Percentiles rank a stretch among this genome's conserved stretches.
These are phyloP conservation scores for Ceriagrion tenellum DNA, from an alignment of 2,888 invertebrate species.

Conservation along the genomic window DNA sequence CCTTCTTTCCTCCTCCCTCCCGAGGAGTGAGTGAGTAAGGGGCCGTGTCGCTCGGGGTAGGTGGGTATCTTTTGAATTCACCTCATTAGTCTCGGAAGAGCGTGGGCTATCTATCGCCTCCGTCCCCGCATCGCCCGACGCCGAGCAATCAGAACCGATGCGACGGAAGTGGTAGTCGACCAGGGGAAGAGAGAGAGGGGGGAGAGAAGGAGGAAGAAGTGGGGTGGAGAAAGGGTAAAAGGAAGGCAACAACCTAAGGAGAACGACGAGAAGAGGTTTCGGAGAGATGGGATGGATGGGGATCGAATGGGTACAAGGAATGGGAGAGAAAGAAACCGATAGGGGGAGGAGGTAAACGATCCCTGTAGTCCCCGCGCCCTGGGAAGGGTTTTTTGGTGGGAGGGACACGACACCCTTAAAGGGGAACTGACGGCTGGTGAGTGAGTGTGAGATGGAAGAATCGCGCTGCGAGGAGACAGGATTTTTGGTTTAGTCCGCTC, in stretches of 20 bases:
- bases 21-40: neutral
- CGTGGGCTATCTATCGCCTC: conserved; percentile 25
- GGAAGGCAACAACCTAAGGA: neutral
- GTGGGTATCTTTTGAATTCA: neutral
- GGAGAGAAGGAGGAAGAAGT: neutral
- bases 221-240: neutral
- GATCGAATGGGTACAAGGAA: too few relatives aligned
- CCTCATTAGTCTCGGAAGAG: neutral
- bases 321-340: neutral
- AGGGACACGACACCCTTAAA: neutral
- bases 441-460: neutral
- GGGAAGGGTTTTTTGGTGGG: neutral
- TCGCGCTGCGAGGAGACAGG: neutral
- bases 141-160: neutral
- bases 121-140: neutral
- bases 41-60: neutral
- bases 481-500: neutral
- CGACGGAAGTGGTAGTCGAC: neutral
- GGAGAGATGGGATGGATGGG: too few relatives aligned
- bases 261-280: too few relatives aligned
- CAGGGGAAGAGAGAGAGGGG: neutral
- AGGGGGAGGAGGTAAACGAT: neutral
- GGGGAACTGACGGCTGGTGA: neutral
- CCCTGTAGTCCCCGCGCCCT: neutral
- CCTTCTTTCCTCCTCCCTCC: neutral